Percentiles rank a stretch among this genome's conserved stretches.
Conservation (phyloP, 2,113 vertebrate genomes). For the Oncorhynchus keta region DNA sequence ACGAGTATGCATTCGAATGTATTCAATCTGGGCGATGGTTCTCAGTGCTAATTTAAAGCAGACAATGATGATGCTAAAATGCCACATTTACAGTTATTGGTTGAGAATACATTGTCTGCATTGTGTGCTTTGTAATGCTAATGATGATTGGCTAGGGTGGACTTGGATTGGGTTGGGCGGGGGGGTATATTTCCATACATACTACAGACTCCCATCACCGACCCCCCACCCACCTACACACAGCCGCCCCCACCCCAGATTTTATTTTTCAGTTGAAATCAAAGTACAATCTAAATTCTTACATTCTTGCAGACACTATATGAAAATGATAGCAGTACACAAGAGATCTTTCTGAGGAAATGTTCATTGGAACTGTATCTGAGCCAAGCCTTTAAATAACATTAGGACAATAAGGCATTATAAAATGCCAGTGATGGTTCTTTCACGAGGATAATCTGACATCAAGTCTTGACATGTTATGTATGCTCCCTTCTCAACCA, state of each 20-base stretch:
- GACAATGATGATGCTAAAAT: conserved; percentile 72
- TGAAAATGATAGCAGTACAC: neutral
- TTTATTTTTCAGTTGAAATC: conserved; percentile 44
- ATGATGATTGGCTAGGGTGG: neutral
- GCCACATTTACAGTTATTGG: conserved; percentile 70
- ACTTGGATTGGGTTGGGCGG: neutral
- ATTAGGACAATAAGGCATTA: conserved; percentile 47
- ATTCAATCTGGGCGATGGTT: conserved; percentile 59
- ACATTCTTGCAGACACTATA: neutral
- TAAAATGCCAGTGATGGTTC: conserved; percentile 50
- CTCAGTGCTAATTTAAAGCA: conserved; percentile 66
- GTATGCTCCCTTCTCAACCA: conserved; percentile 39
- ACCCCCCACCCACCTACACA: neutral
- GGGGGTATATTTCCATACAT: conserved; percentile 42
- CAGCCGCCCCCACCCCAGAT: neutral
- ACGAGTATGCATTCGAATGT: conserved; percentile 60
- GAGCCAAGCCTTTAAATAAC: conserved; percentile 40
- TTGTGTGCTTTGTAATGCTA: conserved; percentile 65
- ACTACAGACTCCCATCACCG: conserved; percentile 56
- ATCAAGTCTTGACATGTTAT: conserved; percentile 49
- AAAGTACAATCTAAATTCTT: neutral
- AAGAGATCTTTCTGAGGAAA: neutral
- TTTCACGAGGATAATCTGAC: conserved; percentile 57
- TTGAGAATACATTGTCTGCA: conserved; percentile 57
- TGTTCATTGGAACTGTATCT: conserved; percentile 4